Evolutionary conservation across 2,888 invertebrate genomes (phyloP), one percentile per base, ranked within the genome.

Genomic region (Spisula subtruncata): DNA sequence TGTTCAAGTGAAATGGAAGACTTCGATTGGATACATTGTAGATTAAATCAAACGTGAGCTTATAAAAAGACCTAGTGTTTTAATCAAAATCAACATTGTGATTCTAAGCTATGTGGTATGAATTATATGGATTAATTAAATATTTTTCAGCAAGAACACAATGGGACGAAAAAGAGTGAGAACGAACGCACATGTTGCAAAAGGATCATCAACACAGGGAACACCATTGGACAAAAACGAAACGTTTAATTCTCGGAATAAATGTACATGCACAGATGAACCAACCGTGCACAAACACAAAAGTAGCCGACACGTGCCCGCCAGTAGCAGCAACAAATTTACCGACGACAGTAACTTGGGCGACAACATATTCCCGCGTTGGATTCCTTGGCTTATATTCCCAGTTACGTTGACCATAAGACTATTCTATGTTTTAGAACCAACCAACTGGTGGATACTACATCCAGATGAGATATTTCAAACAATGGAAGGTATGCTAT

Each of bases 381-480:
- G 93, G 88, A 84, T 90, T 8, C 91, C 92, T 0, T 94, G 94
- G 94, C 20, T 94, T 14, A 85, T 95, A 10, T 93, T 94, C 80
- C n/a, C 92, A 2, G 66, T 94, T 20, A 95, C 94, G 35, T 56
- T 95, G 80, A 80, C 90, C 1, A 29, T 93, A 10, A 89, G 96
- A 51, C 80, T 94, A 46, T 25, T 60, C 16, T 94, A 96, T 84
- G 95, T 96, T 10, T 87, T 86, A 0, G 81, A 95, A 18, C 93
- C 92, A 10, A 54, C 81, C 12, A 95, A 94, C 84, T 95, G 95
- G 95, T 96, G 96, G 96, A 92, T 95, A 29, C 86, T 95, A 10
- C 96, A 96, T 85, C 96, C 96, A 0, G 96, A 96, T 88, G 96
- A 96, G 86, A 92, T 95, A 12, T 96, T 93, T 83, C 96, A 96